A percentile compares a stretch with the other conserved stretches of the same genome.
phyloP scores from a whole-genome alignment of 2,113 vertebrate genomes.

The Callionymus lyra region DNA sequence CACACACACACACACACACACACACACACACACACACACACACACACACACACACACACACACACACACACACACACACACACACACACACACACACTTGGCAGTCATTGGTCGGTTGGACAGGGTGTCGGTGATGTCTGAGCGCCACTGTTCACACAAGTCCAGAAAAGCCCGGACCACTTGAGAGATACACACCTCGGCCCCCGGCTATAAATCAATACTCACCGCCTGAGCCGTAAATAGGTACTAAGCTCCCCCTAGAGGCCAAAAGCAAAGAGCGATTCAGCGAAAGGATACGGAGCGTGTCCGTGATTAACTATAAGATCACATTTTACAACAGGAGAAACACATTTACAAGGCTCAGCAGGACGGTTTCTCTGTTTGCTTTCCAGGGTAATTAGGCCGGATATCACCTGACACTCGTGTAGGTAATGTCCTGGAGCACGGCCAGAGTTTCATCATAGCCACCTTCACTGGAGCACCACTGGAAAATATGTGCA shows the following conservation, averaged over 20 bases:
- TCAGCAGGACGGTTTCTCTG: constrained; percentile 55
- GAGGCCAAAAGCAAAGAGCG: constrained; percentile 44
- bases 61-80: constrained; percentile 57
- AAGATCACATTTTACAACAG: constrained; percentile 63
- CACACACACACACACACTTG: constrained; percentile 56
- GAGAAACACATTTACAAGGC: constrained; percentile 55
- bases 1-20: constrained; percentile 56
- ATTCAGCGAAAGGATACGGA: constrained; percentile 54
- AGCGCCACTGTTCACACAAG: constrained; percentile 57
- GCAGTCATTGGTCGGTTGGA: constrained; percentile 53
- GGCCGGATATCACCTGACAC: constrained; percentile 62
- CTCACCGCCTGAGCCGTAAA: constrained; percentile 42
- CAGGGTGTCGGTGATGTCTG: constrained; percentile 64
- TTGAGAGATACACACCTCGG: constrained; percentile 44
- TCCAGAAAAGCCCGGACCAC: constrained; percentile 41
- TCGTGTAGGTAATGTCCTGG: constrained; percentile 60
- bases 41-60: constrained; percentile 57
- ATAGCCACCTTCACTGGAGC: constrained; percentile 34
- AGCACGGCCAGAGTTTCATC: constrained; percentile 54
- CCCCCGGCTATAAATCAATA: constrained; percentile 53
- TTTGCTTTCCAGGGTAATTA: constrained; percentile 66
- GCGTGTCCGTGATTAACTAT: constrained; percentile 61
- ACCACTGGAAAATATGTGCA: constrained; percentile 58
- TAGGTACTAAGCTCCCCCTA: constrained; percentile 53
- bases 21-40: constrained; percentile 58